These are phyloP conservation scores for Porites rus DNA, from an alignment of 92 coral and sea anemone genomes.

Conservation along the genomic window DNA sequence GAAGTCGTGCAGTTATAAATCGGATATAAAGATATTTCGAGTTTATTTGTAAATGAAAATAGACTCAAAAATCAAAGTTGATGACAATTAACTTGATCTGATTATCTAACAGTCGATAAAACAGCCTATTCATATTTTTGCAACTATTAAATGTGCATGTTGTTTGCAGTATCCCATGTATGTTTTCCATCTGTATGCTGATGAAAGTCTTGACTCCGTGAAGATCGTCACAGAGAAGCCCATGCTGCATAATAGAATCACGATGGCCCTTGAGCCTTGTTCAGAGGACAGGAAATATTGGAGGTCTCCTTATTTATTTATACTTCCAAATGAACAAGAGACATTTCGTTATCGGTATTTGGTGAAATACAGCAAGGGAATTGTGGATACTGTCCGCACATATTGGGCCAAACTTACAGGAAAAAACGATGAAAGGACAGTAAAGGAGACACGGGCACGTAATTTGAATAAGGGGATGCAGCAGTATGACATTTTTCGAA, in stretches of 20 bases:
- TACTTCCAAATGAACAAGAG: constrained; percentile 10
- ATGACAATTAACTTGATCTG: too few species aligned
- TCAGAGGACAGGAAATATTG: constrained; percentile 43
- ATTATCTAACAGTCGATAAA: too few species aligned
- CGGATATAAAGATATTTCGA: too few species aligned
- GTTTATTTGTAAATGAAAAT: too few species aligned
- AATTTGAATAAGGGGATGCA: background rate
- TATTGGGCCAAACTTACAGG: background rate
- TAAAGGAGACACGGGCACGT: background rate
- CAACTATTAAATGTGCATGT: background rate
- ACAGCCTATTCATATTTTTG: background rate
- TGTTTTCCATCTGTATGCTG: constrained; percentile 50
- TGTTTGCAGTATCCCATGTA: constrained; percentile 31
- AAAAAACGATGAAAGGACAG: background rate
- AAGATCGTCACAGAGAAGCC: constrained; percentile 37
- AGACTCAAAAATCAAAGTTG: too few species aligned
- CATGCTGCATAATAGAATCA: background rate
- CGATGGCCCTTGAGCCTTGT: constrained; percentile 15
- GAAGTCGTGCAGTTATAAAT: too few species aligned
- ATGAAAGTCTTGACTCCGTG: constrained; percentile 45
- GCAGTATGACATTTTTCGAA: constrained; percentile 4
- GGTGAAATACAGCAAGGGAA: constrained; percentile 36
- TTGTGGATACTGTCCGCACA: too few species aligned
- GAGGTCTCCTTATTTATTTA: constrained; percentile 31
- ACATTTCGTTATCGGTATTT: constrained; percentile 55